These are phyloP conservation scores for Oreochromis grahami DNA, from an alignment of 2,797 vertebrate species.

Conservation along the genomic window DNA sequence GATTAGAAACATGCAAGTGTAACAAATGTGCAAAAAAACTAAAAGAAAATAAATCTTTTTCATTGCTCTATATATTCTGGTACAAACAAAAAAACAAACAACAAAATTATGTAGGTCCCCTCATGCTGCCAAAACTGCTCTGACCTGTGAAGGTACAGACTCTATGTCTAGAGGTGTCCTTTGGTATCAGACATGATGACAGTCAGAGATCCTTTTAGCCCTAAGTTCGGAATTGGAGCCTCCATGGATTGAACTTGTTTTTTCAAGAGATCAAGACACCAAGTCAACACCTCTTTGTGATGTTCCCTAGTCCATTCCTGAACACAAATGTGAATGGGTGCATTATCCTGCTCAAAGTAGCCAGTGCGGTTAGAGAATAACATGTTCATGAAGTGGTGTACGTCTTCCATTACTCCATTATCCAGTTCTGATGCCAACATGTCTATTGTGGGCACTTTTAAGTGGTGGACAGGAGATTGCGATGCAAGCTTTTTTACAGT, in stretches of 20 bases:
- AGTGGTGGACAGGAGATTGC: background rate
- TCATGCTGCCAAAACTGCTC: background rate
- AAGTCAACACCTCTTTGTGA: background rate
- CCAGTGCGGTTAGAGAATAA: background rate
- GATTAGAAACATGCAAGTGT: background rate
- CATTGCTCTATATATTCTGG: background rate
- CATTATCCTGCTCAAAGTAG: background rate
- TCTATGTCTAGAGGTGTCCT: background rate
- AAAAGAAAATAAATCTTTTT: background rate
- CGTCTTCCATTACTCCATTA: background rate
- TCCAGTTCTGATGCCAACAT: background rate
- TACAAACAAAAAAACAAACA: background rate
- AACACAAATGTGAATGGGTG: background rate
- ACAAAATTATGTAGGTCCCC: background rate
- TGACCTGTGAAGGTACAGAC: background rate
- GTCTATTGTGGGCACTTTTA: background rate
- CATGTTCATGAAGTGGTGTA: background rate
- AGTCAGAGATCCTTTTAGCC: background rate
- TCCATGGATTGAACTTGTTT: background rate
- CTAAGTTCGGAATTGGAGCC: background rate
- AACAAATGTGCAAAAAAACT: background rate
- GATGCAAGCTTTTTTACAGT: background rate
- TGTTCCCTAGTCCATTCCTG: background rate
- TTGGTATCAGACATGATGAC: background rate
- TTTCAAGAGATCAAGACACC: background rate